These are phyloP conservation scores for Zootermopsis nevadensis DNA, from an alignment of 2,888 invertebrate species.

Conservation along the genomic window DNA sequence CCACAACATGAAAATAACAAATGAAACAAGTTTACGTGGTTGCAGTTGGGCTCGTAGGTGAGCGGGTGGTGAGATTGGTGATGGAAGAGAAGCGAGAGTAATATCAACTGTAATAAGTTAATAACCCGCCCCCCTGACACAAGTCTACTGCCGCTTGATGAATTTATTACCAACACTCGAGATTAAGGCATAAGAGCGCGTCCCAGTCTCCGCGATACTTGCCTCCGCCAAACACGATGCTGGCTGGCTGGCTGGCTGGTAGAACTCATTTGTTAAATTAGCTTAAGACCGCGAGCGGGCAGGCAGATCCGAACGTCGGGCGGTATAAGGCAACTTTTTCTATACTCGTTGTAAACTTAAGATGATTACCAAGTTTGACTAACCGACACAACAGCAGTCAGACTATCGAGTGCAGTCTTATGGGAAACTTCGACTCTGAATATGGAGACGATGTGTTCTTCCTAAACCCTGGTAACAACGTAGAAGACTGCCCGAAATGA, in stretches of 20 bases:
- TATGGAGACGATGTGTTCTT: too few relatives aligned
- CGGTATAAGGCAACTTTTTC: not conserved
- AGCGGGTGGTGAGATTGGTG: not conserved
- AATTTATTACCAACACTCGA: not conserved
- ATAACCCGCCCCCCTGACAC: not conserved
- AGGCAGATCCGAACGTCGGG: too few relatives aligned
- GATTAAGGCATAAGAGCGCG: not conserved
- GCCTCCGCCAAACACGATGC: too few relatives aligned
- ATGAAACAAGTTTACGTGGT: too few relatives aligned
- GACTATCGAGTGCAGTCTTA: too few relatives aligned
- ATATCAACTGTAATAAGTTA: slow-evolving; percentile 1
- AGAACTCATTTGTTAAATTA: not conserved
- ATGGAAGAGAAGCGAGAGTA: not conserved
- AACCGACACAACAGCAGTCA: too few relatives aligned
- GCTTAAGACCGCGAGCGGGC: not conserved
- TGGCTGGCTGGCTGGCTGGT: too few relatives aligned
- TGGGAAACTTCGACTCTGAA: too few relatives aligned
- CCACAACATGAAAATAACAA: too few relatives aligned
- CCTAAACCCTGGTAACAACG: too few relatives aligned
- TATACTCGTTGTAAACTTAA: slow-evolving; percentile 5
- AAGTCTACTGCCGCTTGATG: not conserved
- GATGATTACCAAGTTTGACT: not conserved
- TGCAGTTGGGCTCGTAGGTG: too few relatives aligned
- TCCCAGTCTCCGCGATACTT: not conserved
- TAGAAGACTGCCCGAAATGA: too few relatives aligned